phyloP scores from a whole-genome alignment of 2,888 invertebrate species.

The Melinaea marsaeus region DNA sequence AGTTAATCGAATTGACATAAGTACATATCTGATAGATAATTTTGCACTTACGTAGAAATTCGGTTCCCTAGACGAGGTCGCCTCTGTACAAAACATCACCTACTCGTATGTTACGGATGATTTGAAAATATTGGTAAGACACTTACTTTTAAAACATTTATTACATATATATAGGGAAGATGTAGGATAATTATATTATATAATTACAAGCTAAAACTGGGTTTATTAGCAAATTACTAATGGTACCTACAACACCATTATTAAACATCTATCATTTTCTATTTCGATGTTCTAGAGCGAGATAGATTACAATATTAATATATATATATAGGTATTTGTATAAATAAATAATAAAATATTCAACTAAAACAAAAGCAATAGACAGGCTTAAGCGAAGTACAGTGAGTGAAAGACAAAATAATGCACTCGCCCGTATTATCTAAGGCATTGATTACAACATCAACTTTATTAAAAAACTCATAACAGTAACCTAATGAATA shows the following conservation, averaged over 20 bases:
- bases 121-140: conserved; percentile 68
- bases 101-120: conserved; percentile 68
- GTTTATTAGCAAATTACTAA: conserved; percentile 50
- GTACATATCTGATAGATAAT: conserved; percentile 35
- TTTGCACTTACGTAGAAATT: conserved; percentile 67
- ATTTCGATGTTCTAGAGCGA: conserved; percentile 58
- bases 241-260: conserved; percentile 34
- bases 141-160: conserved; percentile 75
- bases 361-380: conserved; percentile 75
- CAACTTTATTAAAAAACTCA: conserved; percentile 74
- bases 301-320: conserved; percentile 47
- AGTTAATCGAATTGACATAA: conserved; percentile 16
- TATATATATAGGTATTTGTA: conserved; percentile 58
- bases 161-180: conserved; percentile 67
- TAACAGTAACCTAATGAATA: conserved; percentile 78
- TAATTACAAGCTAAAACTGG: conserved; percentile 63
- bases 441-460: conserved; percentile 75
- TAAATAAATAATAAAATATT: conserved; percentile 78
- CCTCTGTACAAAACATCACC: conserved; percentile 72
- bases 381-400: conserved; percentile 73
- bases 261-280: conserved; percentile 44
- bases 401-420: conserved; percentile 74
- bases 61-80: conserved; percentile 77
- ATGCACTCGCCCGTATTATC: conserved; percentile 77
- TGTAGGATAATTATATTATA: conserved; percentile 54